Percentiles rank a stretch among this genome's conserved stretches.
Conservation (phyloP, 2,113 vertebrate genomes). For the Pipa parva region DNA sequence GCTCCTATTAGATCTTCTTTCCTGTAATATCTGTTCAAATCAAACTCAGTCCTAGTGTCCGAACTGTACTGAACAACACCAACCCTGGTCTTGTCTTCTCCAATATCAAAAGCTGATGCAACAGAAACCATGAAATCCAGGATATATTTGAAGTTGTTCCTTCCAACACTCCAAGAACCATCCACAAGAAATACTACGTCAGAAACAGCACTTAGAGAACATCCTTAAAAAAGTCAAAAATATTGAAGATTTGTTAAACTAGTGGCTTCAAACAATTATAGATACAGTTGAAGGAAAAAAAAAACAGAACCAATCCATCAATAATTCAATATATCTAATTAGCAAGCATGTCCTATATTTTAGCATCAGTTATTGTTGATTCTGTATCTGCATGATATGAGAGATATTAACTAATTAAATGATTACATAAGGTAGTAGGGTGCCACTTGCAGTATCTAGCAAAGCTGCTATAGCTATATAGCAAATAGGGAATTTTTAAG, state of each 20-base stretch:
- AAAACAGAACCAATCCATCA: too few relatives aligned
- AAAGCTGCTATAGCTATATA: too few relatives aligned
- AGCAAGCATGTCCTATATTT: too few relatives aligned
- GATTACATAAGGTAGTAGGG: too few relatives aligned
- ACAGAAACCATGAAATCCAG: slow-evolving; percentile 75
- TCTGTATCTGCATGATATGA: too few relatives aligned
- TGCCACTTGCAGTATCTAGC: too few relatives aligned
- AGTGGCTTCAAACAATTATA: not conserved
- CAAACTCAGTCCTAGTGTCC: slow-evolving; percentile 81
- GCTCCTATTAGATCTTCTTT: slow-evolving; percentile 74
- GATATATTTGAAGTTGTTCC: slow-evolving; percentile 81
- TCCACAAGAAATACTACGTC: slow-evolving; percentile 90
- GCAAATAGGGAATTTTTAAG: too few relatives aligned
- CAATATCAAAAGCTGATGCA: slow-evolving; percentile 86
- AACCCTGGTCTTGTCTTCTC: slow-evolving; percentile 81
- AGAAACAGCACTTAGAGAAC: slow-evolving; percentile 72
- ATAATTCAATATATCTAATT: too few relatives aligned
- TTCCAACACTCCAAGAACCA: slow-evolving; percentile 85
- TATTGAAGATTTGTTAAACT: not conserved
- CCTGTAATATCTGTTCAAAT: slow-evolving; percentile 72
- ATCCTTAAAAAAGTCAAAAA: slow-evolving; percentile 70
- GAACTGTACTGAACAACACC: slow-evolving; percentile 86
- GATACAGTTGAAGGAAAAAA: not conserved
- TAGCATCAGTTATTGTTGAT: too few relatives aligned
- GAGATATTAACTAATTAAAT: too few relatives aligned